Evolutionary conservation across 2,113 vertebrate genomes (phyloP), one percentile per base, ranked within the genome.

Genomic region (Ibidorhyncha struthersii): DNA sequence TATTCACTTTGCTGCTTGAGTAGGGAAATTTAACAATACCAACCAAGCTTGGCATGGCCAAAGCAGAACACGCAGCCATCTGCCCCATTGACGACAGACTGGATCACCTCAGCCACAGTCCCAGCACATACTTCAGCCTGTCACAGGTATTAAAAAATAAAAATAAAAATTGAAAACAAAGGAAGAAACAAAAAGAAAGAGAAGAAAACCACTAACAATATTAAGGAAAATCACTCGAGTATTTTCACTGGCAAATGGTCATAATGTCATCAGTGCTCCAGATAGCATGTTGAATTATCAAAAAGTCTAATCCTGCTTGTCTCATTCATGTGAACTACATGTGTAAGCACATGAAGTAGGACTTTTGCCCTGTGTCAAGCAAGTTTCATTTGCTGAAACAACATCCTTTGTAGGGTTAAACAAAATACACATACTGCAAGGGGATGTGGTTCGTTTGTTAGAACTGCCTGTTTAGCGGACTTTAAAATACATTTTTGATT

Each of bases 11-110:
- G 18, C 18, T 84, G 29, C 58, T 91, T 56, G 34, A 96, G 38
- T 76, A 95, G 38, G 47, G 67, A 95, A 91, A 94, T 79, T 62
- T 82, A 92, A 93, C 40, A 86, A 92, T 96, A 99, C 98, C 98
- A 97, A 99, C 99, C 99, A 87, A 99, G 98, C 89, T 99, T 99
- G 95, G 99, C 98, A 82, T 99, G 99, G 92, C 99, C 99, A 89
- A 99, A 99, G 92, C 99, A 99, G 99, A 99, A 99, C 89, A 99
- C 99, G 7, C 99, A 99, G 97, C 99, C 99, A 58, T 99, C 99
- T 69, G 99, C 99, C 83, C 99, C 99, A 17, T 99, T 99, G 94
- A 99, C 99, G 84, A 99, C 99, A 9, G 99, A 99, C 97, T 99
- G 99, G 98, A 99, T 99, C 96, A 99, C 99, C 90, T 99, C 99